A percentile compares a stretch with the other conserved stretches of the same genome.
These are phyloP conservation scores for Epizoanthus stellaris DNA, from an alignment of 92 coral and sea anemone species.

Conservation along the genomic window DNA sequence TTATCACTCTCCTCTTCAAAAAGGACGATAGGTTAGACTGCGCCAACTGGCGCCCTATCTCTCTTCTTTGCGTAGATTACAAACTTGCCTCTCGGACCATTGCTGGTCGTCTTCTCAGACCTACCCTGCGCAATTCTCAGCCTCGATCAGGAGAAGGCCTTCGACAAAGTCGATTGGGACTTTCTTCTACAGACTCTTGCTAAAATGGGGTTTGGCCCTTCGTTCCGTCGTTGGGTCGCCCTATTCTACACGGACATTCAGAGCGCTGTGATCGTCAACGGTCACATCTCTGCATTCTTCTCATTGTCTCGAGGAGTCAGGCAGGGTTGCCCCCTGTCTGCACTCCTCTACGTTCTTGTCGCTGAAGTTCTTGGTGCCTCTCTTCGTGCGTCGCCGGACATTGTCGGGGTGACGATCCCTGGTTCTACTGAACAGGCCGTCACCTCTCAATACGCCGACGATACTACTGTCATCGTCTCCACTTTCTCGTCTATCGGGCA, in stretches of 20 bases:
- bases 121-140: conserved; percentile 45
- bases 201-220: too few species aligned
- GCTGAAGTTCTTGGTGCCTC: background rate
- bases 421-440: background rate
- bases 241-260: too few species aligned
- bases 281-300: too few species aligned
- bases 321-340: background rate
- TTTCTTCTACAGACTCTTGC: too few species aligned
- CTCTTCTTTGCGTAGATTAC: conserved; percentile 47
- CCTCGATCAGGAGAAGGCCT: conserved; percentile 61
- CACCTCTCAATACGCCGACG: conserved; percentile 63
- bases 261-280: too few species aligned
- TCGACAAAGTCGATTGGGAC: conserved; percentile 49
- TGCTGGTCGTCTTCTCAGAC: conserved; percentile 47
- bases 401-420: background rate
- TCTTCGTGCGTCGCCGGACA: background rate
- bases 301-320: too few species aligned
- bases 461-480: conserved; percentile 42
- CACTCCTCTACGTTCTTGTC: background rate
- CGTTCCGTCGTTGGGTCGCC: too few species aligned
- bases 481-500: background rate
- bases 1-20: conserved; percentile 43
- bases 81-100: conserved; percentile 43
- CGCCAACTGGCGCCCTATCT: conserved; percentile 62
- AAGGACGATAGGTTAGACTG: conserved; percentile 6